phyloP scores from a whole-genome alignment of 2,888 invertebrate species.

The Parnassius orleans region DNA sequence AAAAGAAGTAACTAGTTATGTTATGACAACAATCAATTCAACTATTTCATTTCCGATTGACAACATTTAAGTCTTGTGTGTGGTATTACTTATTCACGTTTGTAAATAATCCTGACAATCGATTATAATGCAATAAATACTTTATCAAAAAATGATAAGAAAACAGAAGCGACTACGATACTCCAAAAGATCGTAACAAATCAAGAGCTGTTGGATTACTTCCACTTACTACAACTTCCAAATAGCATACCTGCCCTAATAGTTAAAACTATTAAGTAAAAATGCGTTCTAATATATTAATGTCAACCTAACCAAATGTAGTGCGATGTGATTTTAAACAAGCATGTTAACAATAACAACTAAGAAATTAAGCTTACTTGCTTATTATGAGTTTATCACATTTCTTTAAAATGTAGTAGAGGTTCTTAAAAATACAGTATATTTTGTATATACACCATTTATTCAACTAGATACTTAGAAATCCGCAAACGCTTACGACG shows the following conservation, averaged over 20 bases:
- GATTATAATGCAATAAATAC: conserved; percentile 23
- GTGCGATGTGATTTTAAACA: neutral
- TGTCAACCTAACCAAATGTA: neutral
- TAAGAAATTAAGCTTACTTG: neutral
- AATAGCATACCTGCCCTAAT: conserved; percentile 15
- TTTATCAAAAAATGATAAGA: conserved; percentile 25
- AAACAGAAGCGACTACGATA: conserved; percentile 23
- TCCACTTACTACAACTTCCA: neutral
- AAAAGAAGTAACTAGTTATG: conserved; percentile 18
- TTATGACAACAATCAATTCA: conserved; percentile 18
- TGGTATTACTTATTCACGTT: conserved; percentile 2
- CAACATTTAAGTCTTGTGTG: neutral
- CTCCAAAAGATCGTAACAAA: conserved; percentile 11
- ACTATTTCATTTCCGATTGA: conserved; percentile 9
- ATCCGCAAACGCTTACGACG: too few relatives aligned
- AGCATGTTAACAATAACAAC: neutral
- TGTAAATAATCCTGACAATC: conserved; percentile 24
- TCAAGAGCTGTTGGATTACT: neutral
- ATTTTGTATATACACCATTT: too few relatives aligned
- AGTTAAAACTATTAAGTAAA: conserved; percentile 12
- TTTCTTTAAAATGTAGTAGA: too few relatives aligned
- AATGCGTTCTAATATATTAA: neutral
- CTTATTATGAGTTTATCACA: too few relatives aligned
- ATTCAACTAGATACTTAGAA: too few relatives aligned
- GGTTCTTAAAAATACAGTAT: too few relatives aligned